Conservation (phyloP, 1,140 invertebrate genomes). For the Eulimnadia texana region DNA sequence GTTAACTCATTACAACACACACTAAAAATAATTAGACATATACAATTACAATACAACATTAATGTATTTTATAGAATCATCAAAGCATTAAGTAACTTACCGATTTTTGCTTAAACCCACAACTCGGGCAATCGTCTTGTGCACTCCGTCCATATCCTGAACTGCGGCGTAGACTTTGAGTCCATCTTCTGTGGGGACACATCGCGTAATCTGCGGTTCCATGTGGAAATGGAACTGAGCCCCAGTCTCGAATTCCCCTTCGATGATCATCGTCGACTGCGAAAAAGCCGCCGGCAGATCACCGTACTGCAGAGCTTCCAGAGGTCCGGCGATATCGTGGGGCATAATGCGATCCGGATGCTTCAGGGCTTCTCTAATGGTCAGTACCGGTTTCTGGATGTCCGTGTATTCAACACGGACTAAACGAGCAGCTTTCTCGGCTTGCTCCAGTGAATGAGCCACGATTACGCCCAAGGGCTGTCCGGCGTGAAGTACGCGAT, state of each 20-base stretch:
- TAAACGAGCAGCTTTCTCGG: conserved; percentile 18
- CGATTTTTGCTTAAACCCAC: conserved; percentile 24
- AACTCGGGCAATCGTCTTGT: conserved; percentile 26
- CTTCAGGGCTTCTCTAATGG: conserved; percentile 7
- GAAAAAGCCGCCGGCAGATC: not conserved
- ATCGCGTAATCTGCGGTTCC: conserved; percentile 30
- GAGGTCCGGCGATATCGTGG: not conserved
- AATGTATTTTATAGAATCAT: too few relatives aligned
- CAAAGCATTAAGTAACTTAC: conserved; percentile 12
- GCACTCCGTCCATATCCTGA: conserved; percentile 27
- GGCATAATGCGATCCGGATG: not conserved
- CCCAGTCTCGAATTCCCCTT: conserved; percentile 26
- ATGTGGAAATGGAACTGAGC: conserved; percentile 33
- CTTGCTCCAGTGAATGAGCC: not conserved
- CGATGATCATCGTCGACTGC: conserved; percentile 18
- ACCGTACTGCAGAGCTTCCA: not conserved
- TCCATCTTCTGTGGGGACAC: conserved; percentile 30
- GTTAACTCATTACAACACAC: too few relatives aligned
- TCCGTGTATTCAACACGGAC: conserved; percentile 19
- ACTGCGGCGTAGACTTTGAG: conserved; percentile 28
- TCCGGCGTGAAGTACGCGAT: conserved; percentile 11
- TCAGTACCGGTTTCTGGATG: conserved; percentile 2
- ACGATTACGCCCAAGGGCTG: conserved; percentile 13
- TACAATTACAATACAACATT: too few relatives aligned
- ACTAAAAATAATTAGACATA: too few relatives aligned